A percentile compares a stretch with the other conserved stretches of the same genome.
These are phyloP conservation scores for Taenioides sp. DNA, from an alignment of 2,797 vertebrate genomes.

Conservation along the genomic window DNA sequence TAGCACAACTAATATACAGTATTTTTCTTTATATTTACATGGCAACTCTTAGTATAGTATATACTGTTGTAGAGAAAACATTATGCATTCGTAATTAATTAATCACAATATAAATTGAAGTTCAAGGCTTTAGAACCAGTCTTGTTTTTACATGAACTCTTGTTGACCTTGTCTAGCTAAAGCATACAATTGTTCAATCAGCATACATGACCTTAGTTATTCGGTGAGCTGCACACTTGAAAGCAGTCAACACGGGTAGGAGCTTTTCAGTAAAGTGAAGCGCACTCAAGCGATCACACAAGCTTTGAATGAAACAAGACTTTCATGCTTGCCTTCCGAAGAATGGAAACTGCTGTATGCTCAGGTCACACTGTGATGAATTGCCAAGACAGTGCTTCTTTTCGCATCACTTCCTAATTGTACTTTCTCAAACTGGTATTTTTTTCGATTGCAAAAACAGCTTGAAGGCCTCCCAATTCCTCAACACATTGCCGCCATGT, in stretches of 20 bases:
- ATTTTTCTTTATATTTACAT: background rate
- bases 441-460: slow-evolving; percentile 13
- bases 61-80: background rate
- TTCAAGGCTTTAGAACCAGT: background rate
- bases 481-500: slow-evolving; percentile 54
- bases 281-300: slow-evolving; percentile 11
- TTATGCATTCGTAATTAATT: background rate
- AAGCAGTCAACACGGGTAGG: background rate
- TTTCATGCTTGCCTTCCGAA: slow-evolving; percentile 33
- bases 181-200: background rate
- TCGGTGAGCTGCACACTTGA: slow-evolving; percentile 5
- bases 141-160: background rate
- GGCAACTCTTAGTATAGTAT: background rate
- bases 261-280: slow-evolving; percentile 7
- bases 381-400: slow-evolving; percentile 31
- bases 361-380: slow-evolving; percentile 41
- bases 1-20: background rate
- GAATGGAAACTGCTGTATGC: slow-evolving; percentile 28
- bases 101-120: background rate
- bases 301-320: slow-evolving; percentile 16
- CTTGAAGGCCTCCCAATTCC: slow-evolving; percentile 35
- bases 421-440: slow-evolving; percentile 21
- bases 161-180: background rate
- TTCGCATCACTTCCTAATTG: slow-evolving; percentile 45
- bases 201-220: slow-evolving; percentile 13